These are phyloP conservation scores for Sebastiscus tertius DNA, from an alignment of 2,797 vertebrate genomes.

Conservation along the genomic window DNA sequence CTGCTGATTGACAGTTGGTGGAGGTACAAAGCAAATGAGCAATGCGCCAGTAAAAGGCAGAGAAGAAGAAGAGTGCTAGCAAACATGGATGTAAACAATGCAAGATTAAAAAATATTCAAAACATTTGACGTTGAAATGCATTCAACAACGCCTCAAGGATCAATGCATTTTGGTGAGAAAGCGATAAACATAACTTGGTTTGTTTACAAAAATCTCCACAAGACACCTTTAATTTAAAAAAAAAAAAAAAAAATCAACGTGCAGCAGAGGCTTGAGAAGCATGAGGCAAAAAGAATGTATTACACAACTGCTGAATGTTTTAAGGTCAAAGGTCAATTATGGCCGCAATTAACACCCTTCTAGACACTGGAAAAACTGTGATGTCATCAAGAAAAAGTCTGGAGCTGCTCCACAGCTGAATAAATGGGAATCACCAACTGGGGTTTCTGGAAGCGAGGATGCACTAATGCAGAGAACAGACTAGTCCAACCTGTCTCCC, in stretches of 20 bases:
- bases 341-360: background rate
- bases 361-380: background rate
- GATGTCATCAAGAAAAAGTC: background rate
- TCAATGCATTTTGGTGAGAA: no score
- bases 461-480: background rate
- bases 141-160: background rate
- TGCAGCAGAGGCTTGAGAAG: background rate
- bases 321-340: background rate
- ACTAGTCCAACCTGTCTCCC: conserved; percentile 38
- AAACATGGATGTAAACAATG: background rate
- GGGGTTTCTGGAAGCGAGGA: background rate
- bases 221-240: background rate
- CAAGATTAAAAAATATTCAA: background rate
- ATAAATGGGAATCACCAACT: background rate
- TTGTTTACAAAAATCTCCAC: background rate
- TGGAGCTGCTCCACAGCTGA: background rate
- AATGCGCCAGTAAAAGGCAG: background rate
- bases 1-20: background rate
- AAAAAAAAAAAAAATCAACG: background rate
- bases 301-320: background rate
- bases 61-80: background rate
- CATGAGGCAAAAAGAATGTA: background rate
- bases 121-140: background rate
- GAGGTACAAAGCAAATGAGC: background rate
- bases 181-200: background rate